Percentiles rank a stretch among this genome's conserved stretches.
These are phyloP conservation scores for Platygyra sinensis DNA, from an alignment of 64 coral and sea anemone species.

Conservation along the genomic window DNA sequence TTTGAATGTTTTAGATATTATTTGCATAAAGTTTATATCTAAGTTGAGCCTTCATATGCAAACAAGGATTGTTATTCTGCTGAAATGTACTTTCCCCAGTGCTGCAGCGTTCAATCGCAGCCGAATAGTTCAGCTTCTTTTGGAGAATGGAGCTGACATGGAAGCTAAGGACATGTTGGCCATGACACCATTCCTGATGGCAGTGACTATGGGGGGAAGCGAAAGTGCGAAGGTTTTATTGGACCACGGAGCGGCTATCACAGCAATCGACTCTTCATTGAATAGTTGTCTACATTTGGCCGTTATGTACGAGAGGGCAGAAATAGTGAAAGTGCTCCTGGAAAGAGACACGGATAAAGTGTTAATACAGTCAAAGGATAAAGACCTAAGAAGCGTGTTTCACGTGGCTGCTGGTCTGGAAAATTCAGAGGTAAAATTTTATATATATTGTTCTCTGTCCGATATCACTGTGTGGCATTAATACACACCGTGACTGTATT, in stretches of 20 bases:
- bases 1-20: no score
- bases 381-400: neutral
- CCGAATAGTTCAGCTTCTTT: neutral
- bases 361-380: neutral
- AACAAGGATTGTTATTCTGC: no score
- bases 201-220: constrained; percentile 6
- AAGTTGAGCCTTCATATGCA: no score
- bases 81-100: neutral
- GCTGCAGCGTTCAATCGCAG: constrained; percentile 24
- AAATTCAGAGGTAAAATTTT: constrained; percentile 8
- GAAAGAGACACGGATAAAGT: constrained; percentile 9
- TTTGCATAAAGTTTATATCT: no score
- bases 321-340: neutral
- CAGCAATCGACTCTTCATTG: neutral
- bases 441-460: neutral
- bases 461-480: neutral
- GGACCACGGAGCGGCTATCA: constrained; percentile 22
- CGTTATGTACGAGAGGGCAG: neutral
- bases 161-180: neutral
- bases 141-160: constrained; percentile 19
- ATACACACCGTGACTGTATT: neutral
- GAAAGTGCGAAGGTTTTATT: constrained; percentile 12
- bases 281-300: constrained; percentile 47
- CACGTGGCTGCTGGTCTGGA: constrained; percentile 14
- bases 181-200: neutral